Percentiles rank a stretch among this genome's conserved stretches.
Conservation (phyloP, 1,140 invertebrate species). For the Monochamus saltuarius region DNA sequence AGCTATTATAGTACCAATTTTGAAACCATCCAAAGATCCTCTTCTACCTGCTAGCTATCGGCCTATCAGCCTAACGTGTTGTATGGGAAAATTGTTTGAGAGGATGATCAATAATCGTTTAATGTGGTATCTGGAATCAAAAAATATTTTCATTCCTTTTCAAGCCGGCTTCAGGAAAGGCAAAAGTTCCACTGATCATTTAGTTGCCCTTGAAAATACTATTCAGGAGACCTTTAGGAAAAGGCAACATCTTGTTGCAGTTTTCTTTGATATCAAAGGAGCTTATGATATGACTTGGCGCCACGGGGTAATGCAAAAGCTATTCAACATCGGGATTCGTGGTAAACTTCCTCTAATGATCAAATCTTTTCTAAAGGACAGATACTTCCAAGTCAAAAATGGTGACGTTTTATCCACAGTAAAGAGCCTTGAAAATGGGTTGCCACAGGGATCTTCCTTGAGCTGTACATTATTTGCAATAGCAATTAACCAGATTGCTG, state of each 20-base stretch:
- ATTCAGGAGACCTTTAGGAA: conserved; percentile 22
- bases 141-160: conserved; percentile 8
- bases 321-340: no score
- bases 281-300: conserved; percentile 26
- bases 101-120: conserved; percentile 31
- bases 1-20: conserved; percentile 1
- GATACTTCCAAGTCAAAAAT: no score
- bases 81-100: conserved; percentile 29
- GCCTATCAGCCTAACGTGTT: conserved; percentile 30
- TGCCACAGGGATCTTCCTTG: no score
- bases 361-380: no score
- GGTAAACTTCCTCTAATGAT: no score
- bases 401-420: no score
- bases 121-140: conserved; percentile 20
- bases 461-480: no score
- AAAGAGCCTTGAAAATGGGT: no score
- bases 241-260: conserved; percentile 16
- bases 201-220: conserved; percentile 19
- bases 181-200: conserved; percentile 24
- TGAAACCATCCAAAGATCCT: conserved; percentile 1
- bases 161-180: conserved; percentile 27
- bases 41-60: conserved; percentile 4
- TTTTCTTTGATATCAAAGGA: conserved; percentile 30
- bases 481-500: no score
- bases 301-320: not conserved